Conservation (phyloP, 2,888 invertebrate genomes). For the Cerastis rubricosa region DNA sequence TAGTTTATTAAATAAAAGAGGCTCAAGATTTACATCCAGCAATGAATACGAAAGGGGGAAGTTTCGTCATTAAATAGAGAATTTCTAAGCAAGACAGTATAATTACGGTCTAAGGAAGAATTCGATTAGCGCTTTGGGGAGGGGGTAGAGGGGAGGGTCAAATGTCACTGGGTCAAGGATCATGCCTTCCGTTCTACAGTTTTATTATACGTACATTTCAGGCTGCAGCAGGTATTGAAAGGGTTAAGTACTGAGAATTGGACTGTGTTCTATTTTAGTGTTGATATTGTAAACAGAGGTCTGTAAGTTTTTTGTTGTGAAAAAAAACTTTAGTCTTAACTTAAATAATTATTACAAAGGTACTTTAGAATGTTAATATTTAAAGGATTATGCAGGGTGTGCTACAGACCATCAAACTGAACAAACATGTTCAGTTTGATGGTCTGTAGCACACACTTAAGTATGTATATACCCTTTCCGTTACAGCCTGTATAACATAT, state of each 20-base stretch:
- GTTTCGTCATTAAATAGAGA: constrained; percentile 49
- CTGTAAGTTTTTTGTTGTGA: too few species aligned
- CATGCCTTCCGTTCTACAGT: constrained; percentile 20
- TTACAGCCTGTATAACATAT: too few species aligned
- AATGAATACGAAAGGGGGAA: constrained; percentile 56
- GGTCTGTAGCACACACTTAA: too few species aligned
- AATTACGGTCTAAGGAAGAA: constrained; percentile 63
- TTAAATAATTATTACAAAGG: background rate
- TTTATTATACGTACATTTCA: constrained; percentile 28
- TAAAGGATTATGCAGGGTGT: too few species aligned
- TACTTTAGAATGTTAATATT: background rate
- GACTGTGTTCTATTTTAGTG: background rate
- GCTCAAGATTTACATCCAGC: constrained; percentile 44
- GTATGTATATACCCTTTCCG: too few species aligned
- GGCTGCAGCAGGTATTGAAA: constrained; percentile 10
- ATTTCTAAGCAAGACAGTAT: constrained; percentile 59
- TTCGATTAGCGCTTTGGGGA: constrained; percentile 57
- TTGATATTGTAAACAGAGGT: background rate
- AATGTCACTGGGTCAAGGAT: constrained; percentile 62
- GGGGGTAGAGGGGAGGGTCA: constrained; percentile 13
- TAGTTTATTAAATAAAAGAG: constrained; percentile 42
- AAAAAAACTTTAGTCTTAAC: background rate
- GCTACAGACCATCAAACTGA: too few species aligned
- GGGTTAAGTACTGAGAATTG: background rate
- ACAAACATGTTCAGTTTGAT: too few species aligned